A percentile compares a stretch with the other conserved stretches of the same genome.
Evolutionary conservation across 2,113 vertebrate species (phyloP).

Genomic region (Emberiza fucata): DNA sequence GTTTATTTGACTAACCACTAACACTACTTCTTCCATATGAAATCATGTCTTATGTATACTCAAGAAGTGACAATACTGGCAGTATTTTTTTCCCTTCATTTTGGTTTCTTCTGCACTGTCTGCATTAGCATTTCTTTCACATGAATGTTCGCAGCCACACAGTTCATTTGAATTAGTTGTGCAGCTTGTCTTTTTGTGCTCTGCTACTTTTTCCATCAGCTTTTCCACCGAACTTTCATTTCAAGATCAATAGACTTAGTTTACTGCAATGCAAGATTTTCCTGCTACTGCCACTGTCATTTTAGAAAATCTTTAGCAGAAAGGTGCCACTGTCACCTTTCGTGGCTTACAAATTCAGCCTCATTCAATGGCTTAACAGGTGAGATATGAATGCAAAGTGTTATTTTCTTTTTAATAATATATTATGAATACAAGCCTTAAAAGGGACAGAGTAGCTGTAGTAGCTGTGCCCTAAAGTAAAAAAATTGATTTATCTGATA

Average conservation of each 20-base stretch:
- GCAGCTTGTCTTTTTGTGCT: slow-evolving; percentile 30
- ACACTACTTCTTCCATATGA: not conserved
- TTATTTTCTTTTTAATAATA: not conserved
- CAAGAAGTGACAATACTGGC: not conserved
- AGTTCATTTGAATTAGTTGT: not conserved
- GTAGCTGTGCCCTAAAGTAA: not conserved
- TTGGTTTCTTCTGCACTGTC: not conserved
- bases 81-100: not conserved
- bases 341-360: not conserved
- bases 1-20: not conserved
- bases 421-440: not conserved
- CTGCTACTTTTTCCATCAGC: slow-evolving; percentile 33
- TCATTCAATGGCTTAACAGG: not conserved
- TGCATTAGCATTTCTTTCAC: slow-evolving; percentile 31
- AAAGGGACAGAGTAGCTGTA: not conserved
- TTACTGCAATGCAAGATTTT: not conserved
- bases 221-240: slow-evolving; percentile 36
- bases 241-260: slow-evolving; percentile 16
- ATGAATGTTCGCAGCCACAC: not conserved
- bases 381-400: not conserved
- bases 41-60: not conserved
- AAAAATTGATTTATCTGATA: not conserved
- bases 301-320: too few relatives aligned
- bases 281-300: not conserved
- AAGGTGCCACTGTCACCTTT: too few relatives aligned